Percentiles rank a stretch among this genome's conserved stretches.
Conservation (phyloP, 2,888 invertebrate species). For the Carabus problematicus region DNA sequence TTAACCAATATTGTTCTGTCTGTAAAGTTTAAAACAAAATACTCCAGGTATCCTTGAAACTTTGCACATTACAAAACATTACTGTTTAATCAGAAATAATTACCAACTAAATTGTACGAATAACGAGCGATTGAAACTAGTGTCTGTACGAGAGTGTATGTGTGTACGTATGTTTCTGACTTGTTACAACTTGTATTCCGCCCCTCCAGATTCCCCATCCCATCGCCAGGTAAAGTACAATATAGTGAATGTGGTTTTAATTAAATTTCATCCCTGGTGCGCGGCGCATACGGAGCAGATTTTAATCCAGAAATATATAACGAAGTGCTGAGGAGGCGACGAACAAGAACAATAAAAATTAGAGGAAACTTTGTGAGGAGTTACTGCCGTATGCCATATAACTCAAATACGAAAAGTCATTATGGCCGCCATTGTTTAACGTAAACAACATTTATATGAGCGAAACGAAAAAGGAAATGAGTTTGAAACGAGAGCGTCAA, state of each 20-base stretch:
- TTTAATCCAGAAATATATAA: conserved; percentile 40
- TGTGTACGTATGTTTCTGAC: too few relatives aligned
- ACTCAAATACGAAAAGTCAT: conserved; percentile 44
- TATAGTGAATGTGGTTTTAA: conserved; percentile 33
- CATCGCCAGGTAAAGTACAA: too few relatives aligned
- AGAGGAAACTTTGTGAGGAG: conserved; percentile 35
- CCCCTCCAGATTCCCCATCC: too few relatives aligned
- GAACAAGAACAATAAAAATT: conserved; percentile 42
- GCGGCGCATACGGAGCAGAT: conserved; percentile 21
- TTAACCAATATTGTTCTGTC: too few relatives aligned
- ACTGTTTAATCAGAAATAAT: too few relatives aligned
- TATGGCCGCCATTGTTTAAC: conserved; percentile 39
- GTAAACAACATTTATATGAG: conserved; percentile 43
- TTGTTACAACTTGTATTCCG: too few relatives aligned
- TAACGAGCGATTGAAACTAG: too few relatives aligned
- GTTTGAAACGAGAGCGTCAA: conserved; percentile 30
- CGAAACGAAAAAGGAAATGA: conserved; percentile 39
- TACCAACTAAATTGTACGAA: too few relatives aligned
- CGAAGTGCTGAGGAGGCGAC: conserved; percentile 13
- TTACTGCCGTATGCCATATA: conserved; percentile 19
- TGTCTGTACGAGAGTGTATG: too few relatives aligned
- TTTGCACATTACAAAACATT: too few relatives aligned
- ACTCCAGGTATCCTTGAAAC: too few relatives aligned
- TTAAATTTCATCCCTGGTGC: conserved; percentile 32
- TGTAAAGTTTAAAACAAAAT: too few relatives aligned